These are phyloP conservation scores for Sciurus niger DNA, from an alignment of 2,113 vertebrate species.

Conservation along the genomic window DNA sequence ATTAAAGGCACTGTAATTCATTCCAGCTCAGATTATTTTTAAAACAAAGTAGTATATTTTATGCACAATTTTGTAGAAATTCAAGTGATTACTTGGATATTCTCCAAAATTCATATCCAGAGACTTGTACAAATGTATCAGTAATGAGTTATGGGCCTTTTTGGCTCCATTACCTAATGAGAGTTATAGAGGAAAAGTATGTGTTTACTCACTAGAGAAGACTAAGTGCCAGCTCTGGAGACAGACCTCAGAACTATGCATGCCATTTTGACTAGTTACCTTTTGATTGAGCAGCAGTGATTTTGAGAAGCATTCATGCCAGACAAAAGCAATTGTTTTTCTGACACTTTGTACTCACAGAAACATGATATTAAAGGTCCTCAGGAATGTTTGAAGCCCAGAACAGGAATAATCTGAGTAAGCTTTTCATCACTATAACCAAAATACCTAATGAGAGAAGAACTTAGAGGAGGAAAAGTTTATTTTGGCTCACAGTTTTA, in stretches of 20 bases:
- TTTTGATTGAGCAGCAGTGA: neutral
- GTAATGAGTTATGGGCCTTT: slow-evolving; percentile 25
- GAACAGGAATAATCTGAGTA: neutral
- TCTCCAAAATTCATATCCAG: slow-evolving; percentile 41
- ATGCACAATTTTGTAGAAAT: slow-evolving; percentile 52
- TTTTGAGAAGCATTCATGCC: neutral
- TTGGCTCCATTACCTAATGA: neutral
- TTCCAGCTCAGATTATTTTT: neutral
- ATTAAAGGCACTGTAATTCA: neutral
- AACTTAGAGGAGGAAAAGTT: too few relatives aligned
- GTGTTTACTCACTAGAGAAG: neutral
- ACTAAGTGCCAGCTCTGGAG: neutral
- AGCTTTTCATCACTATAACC: too few relatives aligned
- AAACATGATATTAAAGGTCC: neutral
- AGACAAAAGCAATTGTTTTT: neutral
- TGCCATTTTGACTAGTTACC: neutral
- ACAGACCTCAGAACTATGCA: neutral
- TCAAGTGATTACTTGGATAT: slow-evolving; percentile 13
- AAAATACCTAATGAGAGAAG: too few relatives aligned
- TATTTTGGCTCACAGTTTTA: too few relatives aligned
- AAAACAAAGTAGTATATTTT: neutral
- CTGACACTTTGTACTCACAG: neutral
- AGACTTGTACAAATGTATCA: neutral
- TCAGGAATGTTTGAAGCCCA: neutral
- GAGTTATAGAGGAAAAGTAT: neutral